Conservation (phyloP, 2,113 vertebrate species). For the Bagarius yarrelli region DNA sequence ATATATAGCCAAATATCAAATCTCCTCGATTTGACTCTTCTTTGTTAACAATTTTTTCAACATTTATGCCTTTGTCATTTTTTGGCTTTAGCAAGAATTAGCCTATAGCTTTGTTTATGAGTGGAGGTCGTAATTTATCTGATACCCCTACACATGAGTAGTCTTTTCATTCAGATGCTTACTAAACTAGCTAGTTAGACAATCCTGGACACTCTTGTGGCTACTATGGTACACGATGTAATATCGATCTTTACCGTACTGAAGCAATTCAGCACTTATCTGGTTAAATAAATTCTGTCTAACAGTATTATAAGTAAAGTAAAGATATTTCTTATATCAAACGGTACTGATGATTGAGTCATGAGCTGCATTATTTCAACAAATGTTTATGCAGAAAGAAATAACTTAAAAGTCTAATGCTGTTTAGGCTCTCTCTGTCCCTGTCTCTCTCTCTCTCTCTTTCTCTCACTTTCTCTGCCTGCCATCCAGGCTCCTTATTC, state of each 20-base stretch:
- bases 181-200: too few relatives aligned
- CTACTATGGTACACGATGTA: slow-evolving; percentile 24
- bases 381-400: neutral
- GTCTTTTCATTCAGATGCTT: neutral
- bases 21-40: neutral
- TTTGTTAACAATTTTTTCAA: too few relatives aligned
- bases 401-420: neutral
- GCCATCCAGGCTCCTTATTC: slow-evolving; percentile 23
- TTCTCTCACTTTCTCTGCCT: slow-evolving; percentile 4
- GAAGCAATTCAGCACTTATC: slow-evolving; percentile 14
- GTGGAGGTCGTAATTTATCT: neutral
- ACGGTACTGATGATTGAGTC: neutral
- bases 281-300: neutral
- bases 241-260: neutral
- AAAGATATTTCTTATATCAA: neutral
- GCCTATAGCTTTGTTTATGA: neutral
- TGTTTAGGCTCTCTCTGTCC: neutral
- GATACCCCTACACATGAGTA: neutral
- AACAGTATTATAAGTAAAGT: neutral
- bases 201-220: slow-evolving; percentile 54
- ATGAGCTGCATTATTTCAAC: neutral
- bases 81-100: neutral
- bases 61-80: neutral
- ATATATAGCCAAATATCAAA: neutral
- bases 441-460: neutral